These are phyloP conservation scores for Arctocebus calabarensis DNA, from an alignment of 2,797 vertebrate species.

Conservation along the genomic window DNA sequence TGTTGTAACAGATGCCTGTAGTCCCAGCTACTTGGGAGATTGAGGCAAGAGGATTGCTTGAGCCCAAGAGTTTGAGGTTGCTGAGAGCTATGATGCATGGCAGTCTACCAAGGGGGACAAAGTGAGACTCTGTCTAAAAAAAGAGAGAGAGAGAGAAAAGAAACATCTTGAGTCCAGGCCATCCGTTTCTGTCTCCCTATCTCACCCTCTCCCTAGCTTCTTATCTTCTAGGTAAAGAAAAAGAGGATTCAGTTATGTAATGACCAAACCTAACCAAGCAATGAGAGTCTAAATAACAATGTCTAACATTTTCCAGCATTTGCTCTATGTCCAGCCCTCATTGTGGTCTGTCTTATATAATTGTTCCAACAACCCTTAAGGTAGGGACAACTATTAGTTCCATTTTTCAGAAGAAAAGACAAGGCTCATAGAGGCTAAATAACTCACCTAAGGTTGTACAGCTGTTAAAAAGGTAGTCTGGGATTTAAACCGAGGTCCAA, in stretches of 20 bases:
- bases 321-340: background rate
- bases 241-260: background rate
- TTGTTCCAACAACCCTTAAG: background rate
- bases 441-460: background rate
- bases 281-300: background rate
- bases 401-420: slow-evolving; percentile 17
- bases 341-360: background rate
- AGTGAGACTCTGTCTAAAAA: no score
- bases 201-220: background rate
- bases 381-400: background rate
- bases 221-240: background rate
- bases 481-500: background rate
- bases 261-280: background rate
- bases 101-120: no score
- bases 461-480: background rate
- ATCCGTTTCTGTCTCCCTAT: background rate
- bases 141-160: background rate
- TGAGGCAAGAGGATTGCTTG: no score
- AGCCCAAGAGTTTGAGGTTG: no score
- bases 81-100: no score
- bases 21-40: no score
- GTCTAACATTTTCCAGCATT: background rate
- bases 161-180: background rate
- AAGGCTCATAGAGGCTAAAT: background rate
- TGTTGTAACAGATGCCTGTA: no score